These are phyloP conservation scores for Manduca sexta DNA, from an alignment of 1,140 invertebrate species.

Conservation along the genomic window DNA sequence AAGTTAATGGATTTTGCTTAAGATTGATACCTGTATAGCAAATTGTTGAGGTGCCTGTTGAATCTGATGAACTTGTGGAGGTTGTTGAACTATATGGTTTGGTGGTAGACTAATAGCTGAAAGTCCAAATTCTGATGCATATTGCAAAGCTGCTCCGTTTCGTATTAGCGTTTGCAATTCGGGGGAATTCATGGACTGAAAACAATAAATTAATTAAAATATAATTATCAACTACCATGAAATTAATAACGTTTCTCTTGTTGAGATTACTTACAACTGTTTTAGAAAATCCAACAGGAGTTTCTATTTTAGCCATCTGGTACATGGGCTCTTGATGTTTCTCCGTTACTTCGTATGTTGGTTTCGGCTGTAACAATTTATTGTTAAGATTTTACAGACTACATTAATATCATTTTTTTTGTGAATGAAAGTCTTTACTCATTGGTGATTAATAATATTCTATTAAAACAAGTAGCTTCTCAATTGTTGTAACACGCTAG, in stretches of 20 bases:
- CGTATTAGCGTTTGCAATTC: constrained; percentile 75
- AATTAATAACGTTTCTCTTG: no score
- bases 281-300: constrained; percentile 56
- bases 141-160: constrained; percentile 70
- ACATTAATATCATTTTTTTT: constrained; percentile 1
- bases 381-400: background rate
- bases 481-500: no score
- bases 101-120: constrained; percentile 38
- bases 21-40: background rate
- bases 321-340: constrained; percentile 39
- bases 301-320: constrained; percentile 39
- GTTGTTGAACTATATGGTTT: constrained; percentile 41
- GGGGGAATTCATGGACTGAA: constrained; percentile 65
- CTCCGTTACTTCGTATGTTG: constrained; percentile 59
- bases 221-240: background rate
- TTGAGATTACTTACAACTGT: constrained; percentile 31
- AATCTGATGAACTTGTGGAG: background rate
- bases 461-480: no score
- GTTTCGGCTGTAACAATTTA: constrained; percentile 39
- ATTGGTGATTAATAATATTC: no score
- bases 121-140: constrained; percentile 57
- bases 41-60: background rate
- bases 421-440: no score
- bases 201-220: constrained; percentile 14
- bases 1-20: no score